These are phyloP conservation scores for Diarsia mendica DNA, from an alignment of 2,888 invertebrate genomes.

Conservation along the genomic window DNA sequence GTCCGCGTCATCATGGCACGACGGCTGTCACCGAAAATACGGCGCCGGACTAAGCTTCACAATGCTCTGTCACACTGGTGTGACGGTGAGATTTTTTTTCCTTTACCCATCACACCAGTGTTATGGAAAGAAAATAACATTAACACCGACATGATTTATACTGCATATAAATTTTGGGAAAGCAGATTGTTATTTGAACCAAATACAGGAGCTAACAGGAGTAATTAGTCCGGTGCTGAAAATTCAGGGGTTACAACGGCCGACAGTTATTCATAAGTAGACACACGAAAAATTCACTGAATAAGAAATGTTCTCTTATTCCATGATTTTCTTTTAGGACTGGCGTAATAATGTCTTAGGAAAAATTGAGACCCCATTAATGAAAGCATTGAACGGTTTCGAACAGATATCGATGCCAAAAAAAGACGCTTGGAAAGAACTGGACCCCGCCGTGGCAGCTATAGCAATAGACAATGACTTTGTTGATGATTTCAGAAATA, in stretches of 20 bases:
- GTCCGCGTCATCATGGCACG: too few relatives aligned
- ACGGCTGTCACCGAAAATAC: too few relatives aligned
- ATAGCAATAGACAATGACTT: slow-evolving; percentile 63
- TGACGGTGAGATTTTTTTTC: too few relatives aligned
- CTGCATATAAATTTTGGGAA: too few relatives aligned
- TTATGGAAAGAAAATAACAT: too few relatives aligned
- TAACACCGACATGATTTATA: too few relatives aligned
- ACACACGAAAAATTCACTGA: not conserved
- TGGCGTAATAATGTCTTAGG: slow-evolving; percentile 74
- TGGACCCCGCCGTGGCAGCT: slow-evolving; percentile 74
- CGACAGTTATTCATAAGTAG: not conserved
- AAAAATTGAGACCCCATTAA: slow-evolving; percentile 69
- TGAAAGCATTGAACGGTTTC: slow-evolving; percentile 70
- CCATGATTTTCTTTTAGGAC: slow-evolving; percentile 60
- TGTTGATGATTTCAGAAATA: slow-evolving; percentile 63
- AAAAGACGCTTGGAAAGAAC: slow-evolving; percentile 57
- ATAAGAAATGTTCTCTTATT: not conserved
- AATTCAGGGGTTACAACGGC: not conserved
- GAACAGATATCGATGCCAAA: slow-evolving; percentile 67
- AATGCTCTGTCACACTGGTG: too few relatives aligned
- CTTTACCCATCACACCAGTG: too few relatives aligned
- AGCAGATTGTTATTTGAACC: too few relatives aligned
- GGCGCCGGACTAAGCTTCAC: too few relatives aligned
- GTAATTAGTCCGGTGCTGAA: too few relatives aligned
- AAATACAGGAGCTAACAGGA: too few relatives aligned